Conservation (phyloP, 1,140 invertebrate genomes). For the honey bee (Apis mellifera) region Amel_HAv3.1 CM009933.2:7518501-7519000, state of each 20-base stretch:
- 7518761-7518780: not conserved
- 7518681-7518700: slow-evolving; percentile 58
- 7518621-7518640: slow-evolving; percentile 39
- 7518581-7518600: slow-evolving; percentile 17
- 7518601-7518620: slow-evolving; percentile 27
- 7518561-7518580: slow-evolving; percentile 44
- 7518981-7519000: not conserved
- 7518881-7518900: slow-evolving; percentile 11
- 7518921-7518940: slow-evolving; percentile 50
- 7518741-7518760: not conserved
- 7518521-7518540: slow-evolving; percentile 28
- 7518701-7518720: slow-evolving; percentile 24
- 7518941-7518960: slow-evolving; percentile 28
- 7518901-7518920: slow-evolving; percentile 39
- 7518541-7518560: slow-evolving; percentile 44
- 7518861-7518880: slow-evolving; percentile 12
- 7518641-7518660: slow-evolving; percentile 32
- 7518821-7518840: not conserved
- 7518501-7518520: slow-evolving; percentile 40
- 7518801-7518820: not conserved
- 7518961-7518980: not conserved
- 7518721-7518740: not conserved
- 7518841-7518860: not conserved
- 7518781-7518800: too few species aligned
- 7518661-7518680: slow-evolving; percentile 54